Evolutionary conservation across 53 echinoderm and acorn worm genomes (phyloP), one percentile per base, ranked within the genome.

Genomic region (Arbacia lixula): DNA sequence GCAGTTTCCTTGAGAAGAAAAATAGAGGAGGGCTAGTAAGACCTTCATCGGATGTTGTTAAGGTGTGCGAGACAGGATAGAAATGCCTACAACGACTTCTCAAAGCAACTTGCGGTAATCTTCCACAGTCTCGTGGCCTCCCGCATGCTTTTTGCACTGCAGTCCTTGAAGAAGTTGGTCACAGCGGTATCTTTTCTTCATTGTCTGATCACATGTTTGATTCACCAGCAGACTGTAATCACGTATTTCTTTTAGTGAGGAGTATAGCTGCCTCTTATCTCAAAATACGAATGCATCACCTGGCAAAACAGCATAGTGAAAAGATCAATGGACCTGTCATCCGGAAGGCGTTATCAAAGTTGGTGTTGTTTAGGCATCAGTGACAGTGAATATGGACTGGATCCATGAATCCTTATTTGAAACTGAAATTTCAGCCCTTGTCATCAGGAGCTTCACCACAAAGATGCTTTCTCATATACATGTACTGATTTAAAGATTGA

Each of bases 261-360:
- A 27, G 46, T 17, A 12, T 86, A 43, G 86, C 75, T 40, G 30
- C 31, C 20, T 73, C 74, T 22, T 86, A 86, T 30, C 14, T 60
- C 29, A 73, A 86, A 63, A 86, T 86, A 10, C 30, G 86, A n/a
- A 86, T 86, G 86, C 86, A 86, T 24, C 72, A 69, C 11, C 74
- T 73, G 5, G 86, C 74, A 16, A 73, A 50, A 30, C 4, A 30
- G 29, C 19, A 25, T 2, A 63, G n/a, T 43, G 83, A 63, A 30
- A 66, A 65, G 43, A 16, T 65, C 3, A 63, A 10, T 41, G 83
- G 65, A 65, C 63, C 38, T 5, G 34, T 25, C 19, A 30, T 83
- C 12, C 3, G 65, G 21, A 64, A 62, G 33, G n/a, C 22, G 16
- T 63, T 83, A 25, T 62, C 83, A 41, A 65, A 83, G 28, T 21